These are phyloP conservation scores for Phenacoccus solenopsis DNA, from an alignment of 1,140 invertebrate genomes.

Conservation along the genomic window DNA sequence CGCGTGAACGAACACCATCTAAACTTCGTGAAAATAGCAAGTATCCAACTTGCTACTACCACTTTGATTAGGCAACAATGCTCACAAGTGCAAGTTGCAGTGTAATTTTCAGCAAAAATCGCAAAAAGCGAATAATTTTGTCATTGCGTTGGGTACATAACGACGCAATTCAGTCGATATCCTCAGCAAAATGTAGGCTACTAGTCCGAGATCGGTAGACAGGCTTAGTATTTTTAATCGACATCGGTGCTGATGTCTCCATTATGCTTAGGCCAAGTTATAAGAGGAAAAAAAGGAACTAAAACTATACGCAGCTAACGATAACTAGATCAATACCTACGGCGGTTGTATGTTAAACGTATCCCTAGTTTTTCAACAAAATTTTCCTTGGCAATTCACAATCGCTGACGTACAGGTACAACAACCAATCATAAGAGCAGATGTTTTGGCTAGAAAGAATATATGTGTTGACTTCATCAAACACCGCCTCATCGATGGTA, in stretches of 20 bases:
- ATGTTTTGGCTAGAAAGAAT: not conserved
- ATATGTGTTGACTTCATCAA: not conserved
- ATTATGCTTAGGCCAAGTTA: not conserved
- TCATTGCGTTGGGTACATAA: no score
- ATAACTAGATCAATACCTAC: not conserved
- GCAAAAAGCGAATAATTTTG: no score
- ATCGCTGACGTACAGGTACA: slow-evolving; percentile 1
- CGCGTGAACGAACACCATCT: no score
- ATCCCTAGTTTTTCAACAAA: not conserved
- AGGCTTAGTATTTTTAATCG: not conserved
- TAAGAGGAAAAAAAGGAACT: not conserved
- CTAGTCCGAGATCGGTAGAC: not conserved
- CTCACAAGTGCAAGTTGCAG: no score
- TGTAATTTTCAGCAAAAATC: no score
- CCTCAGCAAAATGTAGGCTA: no score
- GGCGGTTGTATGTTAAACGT: not conserved
- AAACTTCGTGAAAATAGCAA: no score
- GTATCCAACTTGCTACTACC: no score
- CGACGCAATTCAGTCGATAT: no score
- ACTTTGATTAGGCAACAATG: no score
- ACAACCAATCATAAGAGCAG: not conserved
- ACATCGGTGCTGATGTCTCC: not conserved
- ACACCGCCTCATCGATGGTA: not conserved
- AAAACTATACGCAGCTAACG: slow-evolving; percentile 23
- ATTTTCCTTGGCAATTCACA: not conserved